Evolutionary conservation across 2,888 invertebrate species (phyloP), one percentile per base, ranked within the genome.

Genomic region (Eledona agricola): DNA sequence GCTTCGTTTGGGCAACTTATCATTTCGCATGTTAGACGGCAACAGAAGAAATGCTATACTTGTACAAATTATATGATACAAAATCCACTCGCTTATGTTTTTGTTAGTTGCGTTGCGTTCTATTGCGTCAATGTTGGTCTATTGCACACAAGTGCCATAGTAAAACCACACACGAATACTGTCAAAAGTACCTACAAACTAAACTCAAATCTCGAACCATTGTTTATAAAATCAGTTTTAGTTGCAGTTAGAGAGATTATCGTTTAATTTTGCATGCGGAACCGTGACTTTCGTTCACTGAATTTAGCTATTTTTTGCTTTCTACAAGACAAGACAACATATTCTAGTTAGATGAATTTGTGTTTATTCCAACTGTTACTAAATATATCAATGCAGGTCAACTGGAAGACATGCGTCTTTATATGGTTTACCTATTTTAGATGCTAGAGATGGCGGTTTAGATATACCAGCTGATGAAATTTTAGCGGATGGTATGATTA

Each of bases 401-500:
- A 20, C 17, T 9, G n/a, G 9, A 12, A 25, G n/a, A 12, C 3
- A 2, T 12, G 6, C 10, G 6, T 10, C 6, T 34, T 34, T 40
- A 25, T 25, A 25, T 23, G 13, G 9, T 5, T 2, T 11, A 28
- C 5, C 26, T 17, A 50, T 79, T 79, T 72, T 78, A 83, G 83
- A 83, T 78, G 79, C 81, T 57, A 79, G 82, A 66, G 83, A 83
- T 70, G 80, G 81, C 22, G 76, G 72, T 51, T 65, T 77, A 49
- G 77, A 77, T 61, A 67, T 77, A 58, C 71, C 75, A n/a, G 74
- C 73, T 22, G 82, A 84, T 73, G 85, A 87, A 75, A 85, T 88
- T 68, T 81, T 93, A 69, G 90, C 88, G 57, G 93, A 93, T 77
- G 90, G 91, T 45, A 86, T 92, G 64, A 83, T 91, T 69, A 91